These are phyloP conservation scores for Peromyscus leucopus DNA, from an alignment of 2,113 vertebrate species.

Conservation along the genomic window DNA sequence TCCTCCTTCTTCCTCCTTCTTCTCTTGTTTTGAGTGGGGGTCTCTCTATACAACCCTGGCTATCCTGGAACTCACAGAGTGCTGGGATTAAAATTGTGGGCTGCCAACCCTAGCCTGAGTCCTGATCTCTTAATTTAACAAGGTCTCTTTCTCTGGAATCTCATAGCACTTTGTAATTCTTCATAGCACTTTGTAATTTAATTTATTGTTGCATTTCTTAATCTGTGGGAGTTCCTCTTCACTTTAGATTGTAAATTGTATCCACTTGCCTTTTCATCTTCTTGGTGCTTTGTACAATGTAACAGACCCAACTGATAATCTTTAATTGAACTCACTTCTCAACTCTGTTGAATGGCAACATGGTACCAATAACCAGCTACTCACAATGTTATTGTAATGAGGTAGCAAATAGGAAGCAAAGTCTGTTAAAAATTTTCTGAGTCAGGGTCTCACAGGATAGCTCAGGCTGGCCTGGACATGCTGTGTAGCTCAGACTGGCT, in stretches of 20 bases:
- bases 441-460: not conserved
- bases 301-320: conserved; percentile 17
- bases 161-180: not conserved
- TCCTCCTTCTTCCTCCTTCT: not conserved
- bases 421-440: not conserved
- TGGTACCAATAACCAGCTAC: not conserved
- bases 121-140: not conserved
- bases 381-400: conserved; percentile 7
- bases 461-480: not conserved
- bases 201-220: not conserved
- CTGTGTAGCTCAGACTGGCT: not conserved
- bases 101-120: not conserved
- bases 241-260: conserved; percentile 21
- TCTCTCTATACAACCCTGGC: not conserved
- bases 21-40: not conserved
- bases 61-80: not conserved
- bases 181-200: conserved; percentile 2
- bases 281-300: conserved; percentile 32
- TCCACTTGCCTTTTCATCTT: not conserved
- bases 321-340: conserved; percentile 45
- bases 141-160: not conserved
- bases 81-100: not conserved
- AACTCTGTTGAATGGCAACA: conserved; percentile 43
- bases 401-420: conserved; percentile 33
- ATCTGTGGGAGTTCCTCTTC: conserved; percentile 23